Evolutionary conservation across 2,113 vertebrate species (phyloP).

Genomic region (Myanophis thanlyinensis): DNA sequence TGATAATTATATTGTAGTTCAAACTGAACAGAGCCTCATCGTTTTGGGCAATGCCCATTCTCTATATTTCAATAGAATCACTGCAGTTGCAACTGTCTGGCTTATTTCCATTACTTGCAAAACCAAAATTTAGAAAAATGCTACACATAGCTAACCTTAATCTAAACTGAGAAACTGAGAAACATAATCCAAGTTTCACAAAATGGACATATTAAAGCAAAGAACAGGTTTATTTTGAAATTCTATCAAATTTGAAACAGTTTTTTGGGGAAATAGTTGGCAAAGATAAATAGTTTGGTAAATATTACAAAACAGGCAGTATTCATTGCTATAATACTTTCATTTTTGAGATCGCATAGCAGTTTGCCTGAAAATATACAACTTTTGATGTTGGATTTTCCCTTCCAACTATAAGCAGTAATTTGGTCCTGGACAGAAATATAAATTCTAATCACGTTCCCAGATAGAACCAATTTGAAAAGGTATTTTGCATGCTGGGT

Average conservation of each 20-base stretch:
- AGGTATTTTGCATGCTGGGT: not conserved
- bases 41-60: slow-evolving; percentile 8
- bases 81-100: slow-evolving; percentile 15
- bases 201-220: not conserved
- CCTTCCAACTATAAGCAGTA: not conserved
- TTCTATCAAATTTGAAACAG: not conserved
- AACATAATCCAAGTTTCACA: not conserved
- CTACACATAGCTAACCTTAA: not conserved
- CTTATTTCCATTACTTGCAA: slow-evolving; percentile 31
- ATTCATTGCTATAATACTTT: not conserved
- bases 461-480: not conserved
- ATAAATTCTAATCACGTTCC: not conserved
- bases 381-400: not conserved
- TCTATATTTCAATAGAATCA: slow-evolving; percentile 4
- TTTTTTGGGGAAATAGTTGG: fast-evolving
- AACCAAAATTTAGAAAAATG: not conserved
- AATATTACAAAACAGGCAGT: not conserved
- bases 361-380: not conserved
- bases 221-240: not conserved
- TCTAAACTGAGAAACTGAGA: slow-evolving; percentile 1
- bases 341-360: not conserved
- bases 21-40: not conserved
- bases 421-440: not conserved
- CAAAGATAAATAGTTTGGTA: not conserved
- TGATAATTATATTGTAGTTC: slow-evolving; percentile 6